Base-by-base conservation (phyloP, 2,113 vertebrate genomes). In the Ciconia maguari region DNA sequence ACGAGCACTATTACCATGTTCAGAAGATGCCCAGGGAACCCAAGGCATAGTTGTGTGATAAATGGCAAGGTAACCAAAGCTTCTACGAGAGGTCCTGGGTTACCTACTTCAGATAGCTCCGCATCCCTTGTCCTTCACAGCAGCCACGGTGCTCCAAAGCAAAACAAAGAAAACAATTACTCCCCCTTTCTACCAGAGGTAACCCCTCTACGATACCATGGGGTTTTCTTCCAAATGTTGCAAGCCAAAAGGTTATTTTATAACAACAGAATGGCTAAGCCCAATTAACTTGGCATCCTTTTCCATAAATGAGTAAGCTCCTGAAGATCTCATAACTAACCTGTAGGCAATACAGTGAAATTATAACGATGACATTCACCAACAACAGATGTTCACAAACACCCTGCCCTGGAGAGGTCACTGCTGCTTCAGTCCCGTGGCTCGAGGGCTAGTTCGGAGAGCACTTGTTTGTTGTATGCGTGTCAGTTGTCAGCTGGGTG, bases 381-480 rank as follows among this genome's bases (percentile, higher is more conserved):
- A 29, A 9, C 46, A 57, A 6, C 9, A 75, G 70, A 66, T 27
- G 57, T 3, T 61, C 24, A 15, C 41, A 11, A 34, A 25, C 2
- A 5, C 42, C 61, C 87, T 66, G 66, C 48, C 84, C 83, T 27
- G 61, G 44, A 66, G 83, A 51, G 80, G 55, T 19, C 21, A 13
- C 22, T 16, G 77, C 62, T 34, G 82, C 86, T 12, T 10, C 72
- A 48, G 46, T 8, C 22, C 32, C 6, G 34, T 2, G 8, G 66
- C 74, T 44, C 4, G 3, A 41, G 79, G 71, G 66, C 52, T 13
- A 9, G 7, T 9, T 51, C 3, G 8, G 68, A 24, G 41, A 24
- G 71, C 36, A 0, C 7, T 6, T 2, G 7, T 0, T 13, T 9
- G 55, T 6, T 6, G 55, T 20, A 1, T 0, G 7, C 10, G 2